phyloP scores from a whole-genome alignment of 2,113 vertebrate species.

The Pituophis catenifer region DNA sequence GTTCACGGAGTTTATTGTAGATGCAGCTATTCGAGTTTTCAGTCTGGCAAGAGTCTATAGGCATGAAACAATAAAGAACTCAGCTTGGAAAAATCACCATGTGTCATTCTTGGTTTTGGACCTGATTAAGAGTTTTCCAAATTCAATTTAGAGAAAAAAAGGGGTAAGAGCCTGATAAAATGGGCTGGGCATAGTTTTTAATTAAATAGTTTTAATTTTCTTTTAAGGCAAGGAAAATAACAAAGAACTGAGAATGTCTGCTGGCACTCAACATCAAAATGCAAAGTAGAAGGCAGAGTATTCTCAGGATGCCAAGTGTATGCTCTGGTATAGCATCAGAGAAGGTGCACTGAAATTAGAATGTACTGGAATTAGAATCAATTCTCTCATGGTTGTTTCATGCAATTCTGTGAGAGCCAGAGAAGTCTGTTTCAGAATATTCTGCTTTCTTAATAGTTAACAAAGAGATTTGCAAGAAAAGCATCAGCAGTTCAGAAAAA shows the following conservation, averaged over 20 bases:
- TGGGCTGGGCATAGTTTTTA: neutral
- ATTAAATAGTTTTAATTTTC: neutral
- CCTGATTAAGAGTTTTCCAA: neutral
- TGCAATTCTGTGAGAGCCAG: neutral
- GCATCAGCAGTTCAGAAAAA: neutral
- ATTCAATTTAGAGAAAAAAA: neutral
- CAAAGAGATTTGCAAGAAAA: neutral
- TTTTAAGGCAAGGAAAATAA: neutral
- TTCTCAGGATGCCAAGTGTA: neutral
- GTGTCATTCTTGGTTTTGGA: neutral
- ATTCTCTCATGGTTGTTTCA: neutral
- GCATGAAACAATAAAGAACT: neutral
- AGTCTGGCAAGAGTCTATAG: neutral
- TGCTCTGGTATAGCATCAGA: neutral
- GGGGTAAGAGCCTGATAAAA: neutral
- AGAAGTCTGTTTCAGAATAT: neutral
- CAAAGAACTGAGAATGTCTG: neutral
- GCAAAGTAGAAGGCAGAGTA: neutral
- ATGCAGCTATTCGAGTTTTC: neutral
- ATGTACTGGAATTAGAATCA: neutral
- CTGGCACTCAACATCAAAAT: neutral
- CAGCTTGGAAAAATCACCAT: neutral
- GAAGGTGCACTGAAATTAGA: neutral
- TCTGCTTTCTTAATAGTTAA: neutral
- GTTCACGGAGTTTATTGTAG: neutral